phyloP scores from a whole-genome alignment of 2,888 invertebrate species.

The Nasonia oneida region DNA sequence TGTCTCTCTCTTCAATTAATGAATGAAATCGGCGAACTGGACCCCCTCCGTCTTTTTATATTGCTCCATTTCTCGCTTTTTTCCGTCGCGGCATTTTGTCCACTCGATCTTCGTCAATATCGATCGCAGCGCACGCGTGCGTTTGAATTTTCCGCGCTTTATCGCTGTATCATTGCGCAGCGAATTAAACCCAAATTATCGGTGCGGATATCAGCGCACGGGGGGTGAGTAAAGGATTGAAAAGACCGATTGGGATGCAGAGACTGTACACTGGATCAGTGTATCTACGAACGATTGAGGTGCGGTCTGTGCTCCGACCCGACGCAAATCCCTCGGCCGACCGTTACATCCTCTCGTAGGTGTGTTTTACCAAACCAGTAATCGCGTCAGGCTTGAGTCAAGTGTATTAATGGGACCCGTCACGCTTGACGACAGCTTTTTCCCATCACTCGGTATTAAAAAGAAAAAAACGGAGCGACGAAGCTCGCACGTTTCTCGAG shows the following conservation, averaged over 20 bases:
- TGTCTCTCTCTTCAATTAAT: slow-evolving; percentile 50
- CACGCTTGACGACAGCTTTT: slow-evolving; percentile 10
- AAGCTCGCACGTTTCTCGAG: neutral
- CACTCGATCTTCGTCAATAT: neutral
- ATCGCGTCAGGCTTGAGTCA: slow-evolving; percentile 39
- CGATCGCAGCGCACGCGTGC: neutral
- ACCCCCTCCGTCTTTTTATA: slow-evolving; percentile 29
- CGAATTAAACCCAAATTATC: neutral
- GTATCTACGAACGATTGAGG: neutral
- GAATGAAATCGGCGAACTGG: slow-evolving; percentile 40
- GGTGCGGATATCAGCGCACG: neutral
- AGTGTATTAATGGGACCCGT: slow-evolving; percentile 40
- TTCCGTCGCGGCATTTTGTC: neutral
- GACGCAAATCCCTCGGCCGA: slow-evolving; percentile 41
- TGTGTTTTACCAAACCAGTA: slow-evolving; percentile 53
- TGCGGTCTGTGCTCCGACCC: neutral
- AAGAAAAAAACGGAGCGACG: too few relatives aligned
- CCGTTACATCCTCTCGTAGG: slow-evolving; percentile 44
- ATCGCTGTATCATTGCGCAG: neutral
- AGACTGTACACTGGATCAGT: neutral
- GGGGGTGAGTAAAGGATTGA: neutral
- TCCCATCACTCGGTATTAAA: neutral
- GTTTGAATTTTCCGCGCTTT: neutral
- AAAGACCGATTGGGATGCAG: neutral
- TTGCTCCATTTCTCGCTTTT: slow-evolving; percentile 39